Conservation (phyloP, 2,888 invertebrate genomes). For the Salticus scenicus region DNA sequence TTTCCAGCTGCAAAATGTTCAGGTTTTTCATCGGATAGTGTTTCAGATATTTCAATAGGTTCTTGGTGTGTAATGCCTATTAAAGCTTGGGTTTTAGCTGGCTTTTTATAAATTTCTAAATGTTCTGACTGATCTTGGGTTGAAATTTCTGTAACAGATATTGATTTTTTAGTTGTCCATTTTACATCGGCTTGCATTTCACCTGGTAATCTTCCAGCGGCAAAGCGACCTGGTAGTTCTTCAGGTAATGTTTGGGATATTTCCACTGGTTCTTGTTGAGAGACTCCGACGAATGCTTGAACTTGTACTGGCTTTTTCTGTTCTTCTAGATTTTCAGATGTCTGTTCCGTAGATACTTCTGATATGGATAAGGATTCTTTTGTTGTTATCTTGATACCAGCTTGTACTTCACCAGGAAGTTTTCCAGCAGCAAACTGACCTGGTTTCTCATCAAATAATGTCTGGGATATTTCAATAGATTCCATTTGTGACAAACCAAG, state of each 20-base stretch:
- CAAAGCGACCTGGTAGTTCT: constrained; percentile 64
- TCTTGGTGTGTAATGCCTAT: constrained; percentile 55
- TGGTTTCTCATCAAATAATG: constrained; percentile 50
- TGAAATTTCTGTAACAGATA: constrained; percentile 51
- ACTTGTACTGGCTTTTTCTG: constrained; percentile 21
- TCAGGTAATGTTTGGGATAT: constrained; percentile 48
- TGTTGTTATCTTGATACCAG: constrained; percentile 73
- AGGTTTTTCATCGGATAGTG: constrained; percentile 57
- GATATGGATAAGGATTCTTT: constrained; percentile 76
- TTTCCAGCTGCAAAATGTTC: constrained; percentile 65
- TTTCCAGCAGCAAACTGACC: constrained; percentile 65
- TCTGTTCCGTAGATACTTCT: constrained; percentile 76
- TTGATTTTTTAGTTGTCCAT: constrained; percentile 59
- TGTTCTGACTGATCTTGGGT: constrained; percentile 46
- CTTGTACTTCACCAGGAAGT: constrained; percentile 79
- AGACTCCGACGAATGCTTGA: constrained; percentile 34
- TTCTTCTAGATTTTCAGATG: constrained; percentile 73
- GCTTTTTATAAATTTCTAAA: constrained; percentile 33
- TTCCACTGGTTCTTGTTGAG: constrained; percentile 38
- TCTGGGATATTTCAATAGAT: constrained; percentile 67
- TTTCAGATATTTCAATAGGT: constrained; percentile 58
- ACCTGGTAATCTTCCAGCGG: constrained; percentile 61
- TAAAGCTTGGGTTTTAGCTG: constrained; percentile 36
- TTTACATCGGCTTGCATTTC: constrained; percentile 60
- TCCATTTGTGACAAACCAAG: constrained; percentile 62